phyloP scores from a whole-genome alignment of 2,888 invertebrate species.

The Clostera curtula region DNA sequence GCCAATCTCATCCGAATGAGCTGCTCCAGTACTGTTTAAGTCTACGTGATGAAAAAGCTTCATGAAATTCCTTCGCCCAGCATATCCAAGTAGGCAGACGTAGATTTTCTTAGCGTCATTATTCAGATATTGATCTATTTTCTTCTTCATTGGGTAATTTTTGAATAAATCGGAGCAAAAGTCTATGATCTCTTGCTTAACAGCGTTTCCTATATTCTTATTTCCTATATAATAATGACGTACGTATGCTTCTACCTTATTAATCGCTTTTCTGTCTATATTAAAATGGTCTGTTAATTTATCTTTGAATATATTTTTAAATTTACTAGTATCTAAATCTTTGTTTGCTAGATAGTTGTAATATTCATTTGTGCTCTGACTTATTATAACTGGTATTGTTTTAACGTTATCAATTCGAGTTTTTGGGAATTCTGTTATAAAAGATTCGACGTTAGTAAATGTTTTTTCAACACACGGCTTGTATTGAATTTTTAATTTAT shows the following conservation, averaged over 20 bases:
- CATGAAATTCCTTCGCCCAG: conserved; percentile 23
- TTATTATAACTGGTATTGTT: conserved; percentile 10
- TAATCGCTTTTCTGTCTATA: conserved; percentile 11
- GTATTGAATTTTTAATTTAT: conserved; percentile 8
- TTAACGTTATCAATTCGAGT: not conserved
- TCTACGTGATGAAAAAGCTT: conserved; percentile 12
- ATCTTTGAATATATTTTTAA: conserved; percentile 3
- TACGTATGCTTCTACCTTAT: conserved; percentile 15
- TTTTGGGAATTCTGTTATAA: conserved; percentile 3
- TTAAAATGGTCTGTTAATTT: conserved; percentile 13
- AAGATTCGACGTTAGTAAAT: conserved; percentile 2
- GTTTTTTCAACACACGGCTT: conserved; percentile 13
- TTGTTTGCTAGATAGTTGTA: conserved; percentile 5
- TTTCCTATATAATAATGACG: conserved; percentile 24
- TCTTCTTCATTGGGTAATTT: conserved; percentile 18
- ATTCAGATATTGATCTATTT: conserved; percentile 15
- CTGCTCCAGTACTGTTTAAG: conserved; percentile 18
- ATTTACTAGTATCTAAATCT: conserved; percentile 6
- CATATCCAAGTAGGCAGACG: conserved; percentile 28
- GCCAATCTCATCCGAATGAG: conserved; percentile 28
- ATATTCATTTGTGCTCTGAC: conserved; percentile 9
- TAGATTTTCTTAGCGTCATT: conserved; percentile 16
- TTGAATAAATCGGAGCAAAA: conserved; percentile 20
- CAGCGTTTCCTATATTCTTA: conserved; percentile 10
- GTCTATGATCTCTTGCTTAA: conserved; percentile 12